Percentiles rank a stretch among this genome's conserved stretches.
Evolutionary conservation across 2,113 vertebrate species (phyloP).

Genomic region (Carlito syrichta): DNA sequence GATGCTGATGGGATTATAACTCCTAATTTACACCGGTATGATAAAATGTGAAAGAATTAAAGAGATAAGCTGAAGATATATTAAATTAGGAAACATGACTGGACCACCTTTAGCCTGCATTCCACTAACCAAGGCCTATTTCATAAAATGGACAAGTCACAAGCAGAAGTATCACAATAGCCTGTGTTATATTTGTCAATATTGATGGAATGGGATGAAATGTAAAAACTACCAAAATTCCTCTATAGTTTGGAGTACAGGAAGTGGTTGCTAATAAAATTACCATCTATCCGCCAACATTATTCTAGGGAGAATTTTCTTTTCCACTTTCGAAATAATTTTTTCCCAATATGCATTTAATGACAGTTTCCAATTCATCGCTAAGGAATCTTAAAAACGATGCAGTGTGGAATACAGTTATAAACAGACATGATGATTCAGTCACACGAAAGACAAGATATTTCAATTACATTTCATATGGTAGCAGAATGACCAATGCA

Average conservation of each 20-base stretch:
- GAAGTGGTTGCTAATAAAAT: background rate
- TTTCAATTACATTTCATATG: conserved; percentile 44
- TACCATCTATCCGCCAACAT: background rate
- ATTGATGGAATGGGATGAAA: background rate
- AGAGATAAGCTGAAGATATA: background rate
- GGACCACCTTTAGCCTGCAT: background rate
- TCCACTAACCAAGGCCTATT: background rate
- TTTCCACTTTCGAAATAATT: background rate
- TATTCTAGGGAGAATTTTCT: conserved; percentile 9
- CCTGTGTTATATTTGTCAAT: background rate
- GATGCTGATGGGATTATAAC: background rate
- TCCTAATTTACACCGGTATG: background rate
- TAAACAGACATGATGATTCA: conserved; percentile 43
- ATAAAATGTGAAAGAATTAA: conserved; percentile 5
- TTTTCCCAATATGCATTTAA: conserved; percentile 36
- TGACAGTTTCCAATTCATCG: conserved; percentile 34
- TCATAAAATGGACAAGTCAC: background rate
- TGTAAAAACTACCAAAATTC: background rate
- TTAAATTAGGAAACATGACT: background rate
- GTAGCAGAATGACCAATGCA: background rate
- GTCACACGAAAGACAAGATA: conserved; percentile 34
- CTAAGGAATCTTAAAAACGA: conserved; percentile 28
- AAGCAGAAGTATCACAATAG: background rate
- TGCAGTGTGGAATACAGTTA: conserved; percentile 42
- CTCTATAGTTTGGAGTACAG: background rate